phyloP scores from a whole-genome alignment of 2,113 vertebrate genomes.

The Entelurus aequoreus region DNA sequence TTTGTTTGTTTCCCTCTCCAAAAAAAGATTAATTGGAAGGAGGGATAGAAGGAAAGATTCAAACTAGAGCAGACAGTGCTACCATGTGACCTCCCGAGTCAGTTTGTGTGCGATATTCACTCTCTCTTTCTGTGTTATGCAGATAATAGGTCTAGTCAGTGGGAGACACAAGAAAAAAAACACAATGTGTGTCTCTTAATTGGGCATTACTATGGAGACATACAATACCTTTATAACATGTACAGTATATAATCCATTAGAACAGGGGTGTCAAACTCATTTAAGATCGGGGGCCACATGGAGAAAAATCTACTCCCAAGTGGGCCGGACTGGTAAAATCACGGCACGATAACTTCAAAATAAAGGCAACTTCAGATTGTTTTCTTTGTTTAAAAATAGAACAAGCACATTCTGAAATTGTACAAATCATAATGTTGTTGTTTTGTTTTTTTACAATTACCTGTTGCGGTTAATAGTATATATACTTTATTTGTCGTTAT shows the following conservation, averaged over 20 bases:
- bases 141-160: constrained; percentile 8
- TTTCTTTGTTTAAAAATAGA: background rate
- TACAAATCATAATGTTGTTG: no score
- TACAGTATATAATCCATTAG: background rate
- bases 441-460: no score
- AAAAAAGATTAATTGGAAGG: constrained; percentile 57
- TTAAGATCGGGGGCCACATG: no score
- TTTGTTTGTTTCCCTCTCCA: constrained; percentile 45
- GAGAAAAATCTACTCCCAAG: no score
- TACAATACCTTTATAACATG: background rate
- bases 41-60: constrained; percentile 29
- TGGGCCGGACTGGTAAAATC: no score
- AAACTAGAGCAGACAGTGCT: constrained; percentile 31
- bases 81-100: constrained; percentile 32
- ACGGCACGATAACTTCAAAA: no score
- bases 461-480: no score
- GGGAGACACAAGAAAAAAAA: background rate
- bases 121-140: constrained; percentile 13
- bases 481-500: no score
- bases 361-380: no score
- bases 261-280: no score
- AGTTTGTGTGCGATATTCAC: constrained; percentile 10
- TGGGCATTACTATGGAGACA: background rate
- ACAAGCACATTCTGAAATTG: no score
- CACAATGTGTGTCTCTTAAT: constrained; percentile 8